Evolutionary conservation across 1,140 invertebrate genomes (phyloP).

Genomic region (Pogonognathellus flavescens): DNA sequence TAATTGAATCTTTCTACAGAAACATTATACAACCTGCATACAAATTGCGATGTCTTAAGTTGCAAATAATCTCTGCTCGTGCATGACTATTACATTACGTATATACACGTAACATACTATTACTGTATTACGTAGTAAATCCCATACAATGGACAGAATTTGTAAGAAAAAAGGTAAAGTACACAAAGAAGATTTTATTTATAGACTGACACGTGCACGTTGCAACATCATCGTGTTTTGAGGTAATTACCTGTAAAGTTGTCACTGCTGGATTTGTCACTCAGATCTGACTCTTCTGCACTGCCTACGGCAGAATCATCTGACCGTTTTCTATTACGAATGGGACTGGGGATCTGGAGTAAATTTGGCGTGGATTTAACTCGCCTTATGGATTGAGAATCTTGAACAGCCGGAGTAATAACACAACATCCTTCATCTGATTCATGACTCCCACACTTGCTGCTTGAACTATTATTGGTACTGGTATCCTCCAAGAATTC

Average conservation of each 20-base stretch:
- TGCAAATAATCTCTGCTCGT: too few species aligned
- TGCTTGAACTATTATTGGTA: constrained; percentile 46
- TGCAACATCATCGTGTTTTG: neutral
- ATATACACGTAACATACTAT: too few species aligned
- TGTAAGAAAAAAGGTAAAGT: too few species aligned
- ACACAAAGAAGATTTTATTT: too few species aligned
- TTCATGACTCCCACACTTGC: constrained; percentile 59
- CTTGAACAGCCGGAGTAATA: constrained; percentile 22
- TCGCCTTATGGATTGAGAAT: constrained; percentile 52
- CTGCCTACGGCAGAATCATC: constrained; percentile 65
- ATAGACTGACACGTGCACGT: too few species aligned
- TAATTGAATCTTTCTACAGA: neutral
- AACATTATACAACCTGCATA: too few species aligned
- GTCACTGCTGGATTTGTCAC: constrained; percentile 57
- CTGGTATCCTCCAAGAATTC: constrained; percentile 59
- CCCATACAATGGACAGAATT: too few species aligned
- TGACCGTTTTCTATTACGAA: constrained; percentile 58
- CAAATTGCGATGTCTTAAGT: too few species aligned
- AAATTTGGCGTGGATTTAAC: constrained; percentile 63
- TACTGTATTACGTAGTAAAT: too few species aligned
- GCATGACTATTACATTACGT: too few species aligned
- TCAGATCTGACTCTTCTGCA: constrained; percentile 61
- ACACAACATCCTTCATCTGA: constrained; percentile 64
- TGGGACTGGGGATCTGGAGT: constrained; percentile 59
- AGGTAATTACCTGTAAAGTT: constrained; percentile 52